A percentile compares a stretch with the other conserved stretches of the same genome.
These are phyloP conservation scores for Metacarcinus magister DNA, from an alignment of 2,888 invertebrate species.

Conservation along the genomic window DNA sequence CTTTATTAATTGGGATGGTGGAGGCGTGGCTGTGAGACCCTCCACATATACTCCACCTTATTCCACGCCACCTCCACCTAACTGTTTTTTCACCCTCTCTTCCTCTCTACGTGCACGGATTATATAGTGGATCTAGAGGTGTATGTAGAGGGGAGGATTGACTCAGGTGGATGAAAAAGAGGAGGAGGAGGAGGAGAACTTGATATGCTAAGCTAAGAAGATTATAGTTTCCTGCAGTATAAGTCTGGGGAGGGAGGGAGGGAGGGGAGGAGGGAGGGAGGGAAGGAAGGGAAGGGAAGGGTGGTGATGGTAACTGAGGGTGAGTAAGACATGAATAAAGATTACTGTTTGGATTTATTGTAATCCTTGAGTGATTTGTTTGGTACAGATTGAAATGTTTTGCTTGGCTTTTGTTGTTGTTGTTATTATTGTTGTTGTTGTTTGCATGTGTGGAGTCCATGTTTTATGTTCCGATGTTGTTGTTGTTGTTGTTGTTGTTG, in stretches of 20 bases:
- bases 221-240: background rate
- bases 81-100: too few species aligned
- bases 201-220: background rate
- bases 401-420: background rate
- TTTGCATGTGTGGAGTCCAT: background rate
- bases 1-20: background rate
- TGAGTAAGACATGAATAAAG: background rate
- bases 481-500: too few species aligned
- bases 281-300: too few species aligned
- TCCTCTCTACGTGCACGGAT: background rate
- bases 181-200: conserved; percentile 53
- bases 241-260: background rate
- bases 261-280: too few species aligned
- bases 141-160: background rate
- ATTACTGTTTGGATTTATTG: background rate
- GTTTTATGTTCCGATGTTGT: too few species aligned
- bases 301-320: background rate
- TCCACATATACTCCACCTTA: background rate
- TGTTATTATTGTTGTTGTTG: background rate
- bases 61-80: background rate
- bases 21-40: background rate
- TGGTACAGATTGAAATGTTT: background rate
- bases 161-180: background rate
- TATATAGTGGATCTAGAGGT: too few species aligned
- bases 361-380: background rate